Percentiles rank a stretch among this genome's conserved stretches.
Evolutionary conservation across 1,140 invertebrate genomes (phyloP).

Genomic region (Heterodera schachtii): DNA sequence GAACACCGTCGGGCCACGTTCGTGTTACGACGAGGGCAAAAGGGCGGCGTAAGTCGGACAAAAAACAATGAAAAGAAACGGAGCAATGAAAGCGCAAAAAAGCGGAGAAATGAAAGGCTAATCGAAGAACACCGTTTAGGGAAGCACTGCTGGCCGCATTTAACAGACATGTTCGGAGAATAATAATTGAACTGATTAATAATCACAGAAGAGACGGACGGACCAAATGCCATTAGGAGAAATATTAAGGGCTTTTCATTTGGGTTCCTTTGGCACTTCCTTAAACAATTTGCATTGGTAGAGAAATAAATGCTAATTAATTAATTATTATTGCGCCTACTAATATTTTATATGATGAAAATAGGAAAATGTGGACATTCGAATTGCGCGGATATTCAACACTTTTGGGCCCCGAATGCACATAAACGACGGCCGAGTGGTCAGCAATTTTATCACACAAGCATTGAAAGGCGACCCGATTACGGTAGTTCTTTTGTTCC

Average conservation of each 20-base stretch:
- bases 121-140: neutral
- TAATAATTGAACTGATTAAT: neutral
- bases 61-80: neutral
- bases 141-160: slow-evolving; percentile 8
- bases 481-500: slow-evolving; percentile 69
- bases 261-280: no score
- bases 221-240: neutral
- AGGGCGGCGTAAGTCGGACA: slow-evolving; percentile 75
- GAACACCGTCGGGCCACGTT: slow-evolving; percentile 91
- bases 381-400: slow-evolving; percentile 97
- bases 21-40: slow-evolving; percentile 99
- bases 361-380: slow-evolving; percentile 88
- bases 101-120: neutral
- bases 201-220: neutral
- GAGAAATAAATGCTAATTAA: no score
- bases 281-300: no score
- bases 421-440: slow-evolving; percentile 95
- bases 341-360: slow-evolving; percentile 83
- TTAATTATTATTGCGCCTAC: slow-evolving; percentile 76
- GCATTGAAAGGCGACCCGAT: slow-evolving; percentile 90
- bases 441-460: slow-evolving; percentile 97
- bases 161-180: neutral
- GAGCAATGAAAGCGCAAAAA: neutral
- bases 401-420: slow-evolving; percentile 99
- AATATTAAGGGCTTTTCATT: no score